A percentile compares a stretch with the other conserved stretches of the same genome.
Conservation (phyloP, 2,797 vertebrate species). For the Pangasius larnaudii region DNA sequence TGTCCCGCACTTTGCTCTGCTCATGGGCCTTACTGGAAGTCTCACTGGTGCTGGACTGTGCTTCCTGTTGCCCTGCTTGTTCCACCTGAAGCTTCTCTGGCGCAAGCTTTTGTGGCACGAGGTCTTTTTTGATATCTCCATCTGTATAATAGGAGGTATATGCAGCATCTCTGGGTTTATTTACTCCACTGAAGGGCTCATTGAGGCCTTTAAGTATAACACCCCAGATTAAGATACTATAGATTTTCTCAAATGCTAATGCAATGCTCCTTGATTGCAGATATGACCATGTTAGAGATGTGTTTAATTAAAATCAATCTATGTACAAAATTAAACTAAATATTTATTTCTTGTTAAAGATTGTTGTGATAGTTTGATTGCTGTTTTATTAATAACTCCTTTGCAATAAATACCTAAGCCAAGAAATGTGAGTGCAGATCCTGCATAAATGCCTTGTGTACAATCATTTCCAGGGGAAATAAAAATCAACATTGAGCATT, state of each 20-base stretch:
- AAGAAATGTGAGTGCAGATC: background rate
- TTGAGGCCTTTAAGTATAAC: conserved; percentile 88
- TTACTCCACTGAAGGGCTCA: conserved; percentile 92
- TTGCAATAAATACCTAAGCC: background rate
- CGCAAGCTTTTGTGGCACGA: conserved; percentile 93
- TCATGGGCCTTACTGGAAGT: conserved; percentile 94
- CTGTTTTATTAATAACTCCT: background rate
- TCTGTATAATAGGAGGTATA: conserved; percentile 92
- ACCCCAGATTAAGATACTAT: conserved; percentile 80
- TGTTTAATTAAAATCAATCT: background rate
- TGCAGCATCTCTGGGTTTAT: conserved; percentile 93
- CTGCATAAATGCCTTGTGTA: background rate
- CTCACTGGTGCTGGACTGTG: conserved; percentile 92
- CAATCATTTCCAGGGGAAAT: background rate
- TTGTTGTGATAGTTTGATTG: conserved; percentile 27
- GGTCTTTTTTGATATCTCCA: conserved; percentile 93
- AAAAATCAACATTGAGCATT: background rate
- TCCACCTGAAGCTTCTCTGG: conserved; percentile 94
- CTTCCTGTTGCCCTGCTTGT: conserved; percentile 91
- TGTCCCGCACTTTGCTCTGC: conserved; percentile 91
- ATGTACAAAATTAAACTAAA: background rate
- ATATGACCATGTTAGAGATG: background rate
- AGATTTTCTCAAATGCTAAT: background rate
- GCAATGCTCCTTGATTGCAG: background rate
- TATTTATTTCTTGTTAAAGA: conserved; percentile 16